Percentiles rank a stretch among this genome's conserved stretches.
Evolutionary conservation across 2,113 vertebrate species (phyloP).

Genomic region (Bungarus multicinctus): DNA sequence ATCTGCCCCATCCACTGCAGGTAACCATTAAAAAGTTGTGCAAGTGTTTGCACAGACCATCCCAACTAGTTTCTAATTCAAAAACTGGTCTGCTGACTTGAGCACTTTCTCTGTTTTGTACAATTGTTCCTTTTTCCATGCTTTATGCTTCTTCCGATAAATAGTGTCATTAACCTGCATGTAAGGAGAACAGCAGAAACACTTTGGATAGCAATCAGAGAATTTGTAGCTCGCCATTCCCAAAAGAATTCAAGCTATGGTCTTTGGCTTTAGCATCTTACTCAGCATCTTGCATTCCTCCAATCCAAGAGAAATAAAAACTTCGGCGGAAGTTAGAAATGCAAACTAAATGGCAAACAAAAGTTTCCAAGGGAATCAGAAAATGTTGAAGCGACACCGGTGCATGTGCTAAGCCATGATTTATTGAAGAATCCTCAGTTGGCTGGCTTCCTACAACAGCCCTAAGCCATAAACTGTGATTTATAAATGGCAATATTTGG

Average conservation of each 20-base stretch:
- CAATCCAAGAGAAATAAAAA: neutral
- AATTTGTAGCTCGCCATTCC: neutral
- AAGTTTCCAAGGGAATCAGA: neutral
- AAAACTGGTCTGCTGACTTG: neutral
- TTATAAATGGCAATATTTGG: neutral
- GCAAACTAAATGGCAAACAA: neutral
- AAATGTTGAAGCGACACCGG: neutral
- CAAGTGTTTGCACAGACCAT: neutral
- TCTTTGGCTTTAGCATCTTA: neutral
- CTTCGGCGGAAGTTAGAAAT: neutral
- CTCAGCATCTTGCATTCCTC: neutral
- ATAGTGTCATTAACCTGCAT: constrained; percentile 11
- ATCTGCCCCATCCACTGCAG: neutral
- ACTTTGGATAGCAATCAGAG: neutral
- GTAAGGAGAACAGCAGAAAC: neutral
- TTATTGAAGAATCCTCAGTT: neutral
- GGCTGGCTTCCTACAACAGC: neutral
- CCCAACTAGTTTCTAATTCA: neutral
- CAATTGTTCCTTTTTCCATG: neutral
- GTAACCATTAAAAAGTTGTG: neutral
- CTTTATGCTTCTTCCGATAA: neutral
- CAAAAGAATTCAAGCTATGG: neutral
- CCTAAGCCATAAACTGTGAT: neutral
- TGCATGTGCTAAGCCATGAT: neutral
- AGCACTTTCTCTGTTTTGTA: neutral